Base-by-base conservation (phyloP, 2,888 invertebrate genomes). In the Drosophila stalkeri region DNA sequence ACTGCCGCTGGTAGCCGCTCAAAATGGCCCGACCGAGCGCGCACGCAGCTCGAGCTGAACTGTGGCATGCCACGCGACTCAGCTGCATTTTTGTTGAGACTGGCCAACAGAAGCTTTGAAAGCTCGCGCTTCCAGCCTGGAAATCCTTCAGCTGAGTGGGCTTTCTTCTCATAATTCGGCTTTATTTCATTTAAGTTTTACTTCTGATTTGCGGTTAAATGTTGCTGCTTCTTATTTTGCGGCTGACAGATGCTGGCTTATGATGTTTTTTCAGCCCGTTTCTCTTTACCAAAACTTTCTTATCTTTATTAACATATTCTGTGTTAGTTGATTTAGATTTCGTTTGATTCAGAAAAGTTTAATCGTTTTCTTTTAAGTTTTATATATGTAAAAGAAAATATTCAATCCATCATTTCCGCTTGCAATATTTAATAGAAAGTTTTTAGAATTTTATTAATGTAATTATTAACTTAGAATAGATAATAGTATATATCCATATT, bases 11-110 rank as follows among this genome's bases (percentile, higher is more conserved):
- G 37, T 49, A 70, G 67, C 70, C 79, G 71, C 59, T 63, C 39
- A 72, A 71, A 64, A 65, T 75, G 66, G 73, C 77, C 75, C 82
- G 72, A 89, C 81, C 81, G 89, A 72, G 64, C 75, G 73, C 79
- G 72, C 73, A 57, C 72, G 80, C 86, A 80, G 89, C 90, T 90
- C 86, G 72, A 82, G 82, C 84, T 86, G 72, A 81, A 87, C 86
- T 87, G 86, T 78, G 74, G 63, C 70, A 57, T 62, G 52, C 52
- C 51, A 52, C 37, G 55, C 64, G 31, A 51, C 49, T 67, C 67
- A 51, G 46, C 64, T 81, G 77, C 77, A 73, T 68, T 77, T 76
- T 81, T 75, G 63, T 74, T 23, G 51, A 51, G 51, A 54, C 65
- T 27, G 54, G 27, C 64, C 46, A 46, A 4, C 14, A 43, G 60